phyloP scores from a whole-genome alignment of 2,113 vertebrate species.

The Falcunculus frontatus region DNA sequence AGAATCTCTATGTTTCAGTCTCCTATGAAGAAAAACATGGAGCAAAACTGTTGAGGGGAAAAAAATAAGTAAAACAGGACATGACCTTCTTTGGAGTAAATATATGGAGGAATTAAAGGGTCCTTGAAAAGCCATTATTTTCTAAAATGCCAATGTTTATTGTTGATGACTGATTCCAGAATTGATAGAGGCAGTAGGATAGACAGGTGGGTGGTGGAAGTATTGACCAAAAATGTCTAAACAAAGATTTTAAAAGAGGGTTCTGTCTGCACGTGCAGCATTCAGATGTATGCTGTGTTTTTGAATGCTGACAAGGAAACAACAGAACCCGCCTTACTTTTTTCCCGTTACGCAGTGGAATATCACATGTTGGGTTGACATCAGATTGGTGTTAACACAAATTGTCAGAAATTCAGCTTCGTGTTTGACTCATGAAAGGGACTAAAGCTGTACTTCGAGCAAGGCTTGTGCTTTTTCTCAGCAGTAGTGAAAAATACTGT shows the following conservation, averaged over 20 bases:
- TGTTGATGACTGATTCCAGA: neutral
- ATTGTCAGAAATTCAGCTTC: neutral
- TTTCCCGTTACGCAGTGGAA: neutral
- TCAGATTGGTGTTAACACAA: neutral
- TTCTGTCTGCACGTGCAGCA: neutral
- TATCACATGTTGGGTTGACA: neutral
- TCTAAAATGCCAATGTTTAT: neutral
- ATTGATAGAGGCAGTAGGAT: neutral
- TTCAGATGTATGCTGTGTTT: accelerated
- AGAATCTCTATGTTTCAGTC: neutral
- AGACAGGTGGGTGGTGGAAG: neutral
- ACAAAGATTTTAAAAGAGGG: neutral
- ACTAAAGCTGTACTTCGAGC: neutral
- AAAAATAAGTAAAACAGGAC: neutral
- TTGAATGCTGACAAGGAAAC: neutral
- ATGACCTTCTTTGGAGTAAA: neutral
- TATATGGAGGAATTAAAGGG: neutral
- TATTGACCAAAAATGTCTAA: neutral
- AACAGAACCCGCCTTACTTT: neutral
- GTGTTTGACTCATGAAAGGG: neutral
- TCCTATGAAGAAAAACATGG: neutral
- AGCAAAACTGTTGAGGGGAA: neutral
- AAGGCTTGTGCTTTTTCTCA: neutral
- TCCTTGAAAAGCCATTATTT: neutral
- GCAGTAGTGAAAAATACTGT: neutral